phyloP scores from a whole-genome alignment of 2,797 vertebrate genomes.

The Leptoclinus maculatus region DNA sequence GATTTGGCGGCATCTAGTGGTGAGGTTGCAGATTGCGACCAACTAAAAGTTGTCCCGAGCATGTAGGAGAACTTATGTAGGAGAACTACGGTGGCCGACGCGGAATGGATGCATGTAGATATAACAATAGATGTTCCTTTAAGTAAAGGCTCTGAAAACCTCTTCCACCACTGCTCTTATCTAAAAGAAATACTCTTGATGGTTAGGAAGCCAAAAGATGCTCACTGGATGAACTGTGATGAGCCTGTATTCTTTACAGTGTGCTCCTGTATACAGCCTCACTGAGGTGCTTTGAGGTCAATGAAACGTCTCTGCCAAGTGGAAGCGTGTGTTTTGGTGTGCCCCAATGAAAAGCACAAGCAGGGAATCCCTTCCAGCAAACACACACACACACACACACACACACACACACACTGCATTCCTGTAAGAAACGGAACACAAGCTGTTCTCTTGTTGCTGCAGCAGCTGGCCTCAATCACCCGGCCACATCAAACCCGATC shows the following conservation, averaged over 20 bases:
- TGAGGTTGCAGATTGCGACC: not conserved
- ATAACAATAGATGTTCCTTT: no score
- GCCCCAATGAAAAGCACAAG: slow-evolving; percentile 44
- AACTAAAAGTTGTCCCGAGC: not conserved
- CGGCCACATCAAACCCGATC: slow-evolving; percentile 76
- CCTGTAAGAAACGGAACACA: slow-evolving; percentile 38
- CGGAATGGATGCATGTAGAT: no score
- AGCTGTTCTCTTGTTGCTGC: slow-evolving; percentile 41
- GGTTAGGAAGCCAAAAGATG: not conserved
- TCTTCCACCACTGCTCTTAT: not conserved
- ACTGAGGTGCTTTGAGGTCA: slow-evolving; percentile 63
- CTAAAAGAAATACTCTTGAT: no score
- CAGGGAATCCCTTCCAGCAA: slow-evolving; percentile 80
- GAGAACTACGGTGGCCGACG: no score
- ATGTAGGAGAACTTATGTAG: no score
- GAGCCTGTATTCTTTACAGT: slow-evolving; percentile 22
- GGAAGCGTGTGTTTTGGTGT: slow-evolving; percentile 56
- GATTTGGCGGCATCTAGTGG: not conserved
- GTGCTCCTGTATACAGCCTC: slow-evolving; percentile 4
- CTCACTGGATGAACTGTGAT: not conserved
- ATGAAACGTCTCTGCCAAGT: slow-evolving; percentile 46
- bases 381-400: not conserved
- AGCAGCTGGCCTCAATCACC: slow-evolving; percentile 75
- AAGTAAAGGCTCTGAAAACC: not conserved
- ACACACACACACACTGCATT: slow-evolving; percentile 5